Percentiles rank a stretch among this genome's conserved stretches.
Conservation (phyloP, 2,113 vertebrate genomes). For the Fregetta grallaria region DNA sequence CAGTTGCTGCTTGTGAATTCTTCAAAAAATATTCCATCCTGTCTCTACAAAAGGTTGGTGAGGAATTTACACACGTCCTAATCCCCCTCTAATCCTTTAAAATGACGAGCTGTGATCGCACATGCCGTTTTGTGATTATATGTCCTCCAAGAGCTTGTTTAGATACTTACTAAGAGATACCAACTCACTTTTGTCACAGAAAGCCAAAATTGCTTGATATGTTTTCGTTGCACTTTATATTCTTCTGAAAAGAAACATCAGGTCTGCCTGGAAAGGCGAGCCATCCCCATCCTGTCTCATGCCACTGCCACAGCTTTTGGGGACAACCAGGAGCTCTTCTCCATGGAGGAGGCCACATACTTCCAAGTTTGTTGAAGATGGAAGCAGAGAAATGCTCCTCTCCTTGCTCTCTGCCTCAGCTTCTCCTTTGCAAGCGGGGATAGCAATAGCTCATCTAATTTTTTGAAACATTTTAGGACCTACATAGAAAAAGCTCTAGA, state of each 20-base stretch:
- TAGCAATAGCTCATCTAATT: background rate
- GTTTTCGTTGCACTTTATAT: background rate
- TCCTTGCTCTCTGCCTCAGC: background rate
- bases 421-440: background rate
- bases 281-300: background rate
- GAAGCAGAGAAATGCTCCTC: background rate
- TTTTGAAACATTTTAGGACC: background rate
- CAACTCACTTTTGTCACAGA: background rate
- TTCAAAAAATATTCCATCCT: conserved; percentile 36
- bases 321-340: background rate
- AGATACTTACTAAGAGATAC: background rate
- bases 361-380: background rate
- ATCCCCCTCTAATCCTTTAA: conserved; percentile 42
- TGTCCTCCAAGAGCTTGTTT: conserved; percentile 8
- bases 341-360: accelerated
- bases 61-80: conserved; percentile 47
- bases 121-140: background rate
- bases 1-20: background rate
- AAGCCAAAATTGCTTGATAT: background rate
- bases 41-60: conserved; percentile 35
- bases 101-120: conserved; percentile 2
- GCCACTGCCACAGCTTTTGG: background rate
- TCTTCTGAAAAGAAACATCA: background rate
- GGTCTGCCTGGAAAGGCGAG: background rate
- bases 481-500: background rate